These are phyloP conservation scores for Microctenopoma lineatum DNA, from an alignment of 2,797 vertebrate species.

Conservation along the genomic window DNA sequence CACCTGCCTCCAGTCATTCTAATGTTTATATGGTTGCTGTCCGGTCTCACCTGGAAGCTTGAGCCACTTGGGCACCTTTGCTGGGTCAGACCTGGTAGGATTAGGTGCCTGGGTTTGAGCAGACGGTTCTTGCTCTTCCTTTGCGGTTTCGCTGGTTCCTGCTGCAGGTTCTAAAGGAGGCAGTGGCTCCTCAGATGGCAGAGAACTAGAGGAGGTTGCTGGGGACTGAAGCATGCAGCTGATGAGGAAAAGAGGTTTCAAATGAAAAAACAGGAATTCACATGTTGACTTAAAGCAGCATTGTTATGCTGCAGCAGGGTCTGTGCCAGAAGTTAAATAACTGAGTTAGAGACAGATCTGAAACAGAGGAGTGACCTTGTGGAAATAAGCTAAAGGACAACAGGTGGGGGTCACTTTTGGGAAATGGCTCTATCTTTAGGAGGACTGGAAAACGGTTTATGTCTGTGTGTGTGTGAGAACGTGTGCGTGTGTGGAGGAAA, in stretches of 20 bases:
- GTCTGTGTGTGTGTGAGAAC: slow-evolving; percentile 23
- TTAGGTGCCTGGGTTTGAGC: slow-evolving; percentile 41
- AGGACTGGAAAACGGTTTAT: slow-evolving; percentile 48
- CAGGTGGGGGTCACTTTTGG: slow-evolving; percentile 58
- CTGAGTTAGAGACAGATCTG: slow-evolving; percentile 22
- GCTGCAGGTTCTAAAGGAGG: slow-evolving; percentile 42
- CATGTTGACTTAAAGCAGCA: neutral
- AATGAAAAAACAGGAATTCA: neutral
- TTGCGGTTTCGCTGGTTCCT: slow-evolving; percentile 11
- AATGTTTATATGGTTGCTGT: neutral
- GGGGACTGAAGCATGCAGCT: slow-evolving; percentile 82
- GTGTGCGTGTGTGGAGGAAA: slow-evolving; percentile 55
- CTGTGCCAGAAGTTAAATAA: slow-evolving; percentile 14
- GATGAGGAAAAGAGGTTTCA: neutral
- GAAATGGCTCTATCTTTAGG: slow-evolving; percentile 70
- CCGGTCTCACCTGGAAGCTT: slow-evolving; percentile 90
- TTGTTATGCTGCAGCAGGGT: neutral
- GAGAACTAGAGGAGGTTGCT: slow-evolving; percentile 51
- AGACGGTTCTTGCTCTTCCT: slow-evolving; percentile 33
- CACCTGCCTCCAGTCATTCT: no score
- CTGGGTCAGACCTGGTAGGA: slow-evolving; percentile 73
- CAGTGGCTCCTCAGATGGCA: slow-evolving; percentile 46
- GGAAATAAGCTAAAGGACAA: slow-evolving; percentile 50
- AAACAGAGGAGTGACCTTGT: slow-evolving; percentile 40
- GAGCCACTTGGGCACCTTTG: slow-evolving; percentile 95